Evolutionary conservation across 2,797 vertebrate species (phyloP).

Genomic region (Mionectes olivaceus): DNA sequence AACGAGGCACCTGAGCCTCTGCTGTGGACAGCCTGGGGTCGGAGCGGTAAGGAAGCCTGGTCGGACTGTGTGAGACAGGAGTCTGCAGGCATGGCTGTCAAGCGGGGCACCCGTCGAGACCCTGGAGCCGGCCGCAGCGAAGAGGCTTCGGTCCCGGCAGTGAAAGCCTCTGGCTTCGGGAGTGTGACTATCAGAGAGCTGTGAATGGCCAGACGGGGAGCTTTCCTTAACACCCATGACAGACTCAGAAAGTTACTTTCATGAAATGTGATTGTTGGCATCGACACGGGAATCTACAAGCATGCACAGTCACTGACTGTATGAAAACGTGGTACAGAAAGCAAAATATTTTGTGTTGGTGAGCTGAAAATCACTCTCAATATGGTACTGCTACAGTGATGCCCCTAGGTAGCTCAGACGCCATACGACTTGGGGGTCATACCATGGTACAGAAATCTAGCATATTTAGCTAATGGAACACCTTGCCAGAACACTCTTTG

Average conservation of each 20-base stretch:
- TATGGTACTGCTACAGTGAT: background rate
- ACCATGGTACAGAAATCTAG: background rate
- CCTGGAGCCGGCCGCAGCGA: background rate
- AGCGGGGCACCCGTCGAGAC: background rate
- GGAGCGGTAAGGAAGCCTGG: background rate
- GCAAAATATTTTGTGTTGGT: background rate
- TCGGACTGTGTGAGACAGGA: background rate
- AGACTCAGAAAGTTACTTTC: background rate
- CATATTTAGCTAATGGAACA: background rate
- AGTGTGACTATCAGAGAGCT: background rate
- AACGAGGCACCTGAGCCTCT: background rate
- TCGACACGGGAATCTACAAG: background rate
- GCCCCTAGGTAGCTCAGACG: background rate
- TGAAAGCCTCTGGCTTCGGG: background rate
- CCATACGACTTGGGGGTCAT: background rate
- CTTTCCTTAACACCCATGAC: background rate
- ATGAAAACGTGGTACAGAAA: background rate
- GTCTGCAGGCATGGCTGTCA: background rate
- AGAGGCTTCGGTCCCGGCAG: background rate
- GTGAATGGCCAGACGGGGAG: background rate
- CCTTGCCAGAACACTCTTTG: background rate
- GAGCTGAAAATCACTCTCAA: background rate
- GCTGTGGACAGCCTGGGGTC: background rate
- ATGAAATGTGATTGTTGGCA: background rate
- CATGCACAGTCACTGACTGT: accelerated